Percentiles rank a stretch among this genome's conserved stretches.
Evolutionary conservation across 2,113 vertebrate genomes (phyloP).

Genomic region (Rhabdornis inornatus): DNA sequence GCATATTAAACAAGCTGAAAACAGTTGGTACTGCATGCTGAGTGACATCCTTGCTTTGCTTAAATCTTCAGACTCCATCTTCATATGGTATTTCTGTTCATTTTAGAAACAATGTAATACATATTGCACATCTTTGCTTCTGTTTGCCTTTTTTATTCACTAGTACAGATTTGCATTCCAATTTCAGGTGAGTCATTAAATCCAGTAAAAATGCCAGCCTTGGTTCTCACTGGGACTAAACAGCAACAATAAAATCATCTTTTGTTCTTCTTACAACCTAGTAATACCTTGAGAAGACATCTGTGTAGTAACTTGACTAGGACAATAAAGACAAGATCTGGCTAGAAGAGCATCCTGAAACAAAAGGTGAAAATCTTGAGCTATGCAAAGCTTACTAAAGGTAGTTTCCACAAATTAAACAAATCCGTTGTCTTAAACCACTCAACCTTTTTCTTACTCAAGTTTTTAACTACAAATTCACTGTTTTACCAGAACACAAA

Average conservation of each 20-base stretch:
- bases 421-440: not conserved
- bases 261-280: not conserved
- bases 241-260: not conserved
- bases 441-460: not conserved
- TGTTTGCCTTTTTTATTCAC: not conserved
- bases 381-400: not conserved
- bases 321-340: not conserved
- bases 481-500: not conserved
- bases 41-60: conserved; percentile 10
- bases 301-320: not conserved
- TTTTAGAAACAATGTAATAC: conserved; percentile 4
- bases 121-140: not conserved
- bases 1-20: conserved; percentile 21
- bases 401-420: not conserved
- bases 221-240: not conserved
- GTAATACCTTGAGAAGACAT: not conserved
- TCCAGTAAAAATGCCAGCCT: not conserved
- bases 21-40: conserved; percentile 40
- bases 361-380: not conserved
- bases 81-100: not conserved
- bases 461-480: not conserved
- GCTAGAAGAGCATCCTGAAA: not conserved
- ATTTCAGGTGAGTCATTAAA: not conserved
- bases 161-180: not conserved
- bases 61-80: conserved; percentile 15